Conservation (phyloP, 2,888 invertebrate species). For the Andrena fulva region DNA sequence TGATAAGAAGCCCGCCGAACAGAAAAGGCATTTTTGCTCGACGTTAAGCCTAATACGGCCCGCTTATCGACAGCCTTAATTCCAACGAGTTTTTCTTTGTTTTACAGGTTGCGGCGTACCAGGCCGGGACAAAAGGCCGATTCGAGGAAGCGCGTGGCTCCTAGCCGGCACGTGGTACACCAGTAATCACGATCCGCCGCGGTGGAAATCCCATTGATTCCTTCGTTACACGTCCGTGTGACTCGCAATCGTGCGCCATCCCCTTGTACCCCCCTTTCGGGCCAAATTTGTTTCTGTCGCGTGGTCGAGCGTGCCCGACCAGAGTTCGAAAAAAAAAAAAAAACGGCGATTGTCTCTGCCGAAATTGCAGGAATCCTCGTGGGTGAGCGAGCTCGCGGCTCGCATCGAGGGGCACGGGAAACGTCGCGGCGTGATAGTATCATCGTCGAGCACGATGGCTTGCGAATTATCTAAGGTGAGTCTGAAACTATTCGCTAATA, state of each 20-base stretch:
- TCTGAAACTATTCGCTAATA: constrained; percentile 42
- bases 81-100: constrained; percentile 8
- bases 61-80: not conserved
- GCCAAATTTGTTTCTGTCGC: not conserved
- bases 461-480: constrained; percentile 74
- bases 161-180: constrained; percentile 39
- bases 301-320: constrained; percentile 37
- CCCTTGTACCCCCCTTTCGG: not conserved
- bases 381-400: constrained; percentile 44
- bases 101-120: constrained; percentile 48
- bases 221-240: constrained; percentile 34
- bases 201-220: constrained; percentile 53
- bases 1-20: not conserved
- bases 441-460: constrained; percentile 77
- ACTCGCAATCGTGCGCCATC: constrained; percentile 14
- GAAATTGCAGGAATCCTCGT: constrained; percentile 20
- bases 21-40: not conserved
- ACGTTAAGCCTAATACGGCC: not conserved
- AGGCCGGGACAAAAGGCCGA: constrained; percentile 29
- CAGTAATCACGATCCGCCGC: constrained; percentile 20
- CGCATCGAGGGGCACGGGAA: constrained; percentile 52
- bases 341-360: constrained; percentile 24
- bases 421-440: constrained; percentile 73
- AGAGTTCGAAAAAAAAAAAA: not conserved
- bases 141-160: constrained; percentile 31